Evolutionary conservation across 2,888 invertebrate genomes (phyloP), one percentile per base, ranked within the genome.

Genomic region (Leucozona laternaria): DNA sequence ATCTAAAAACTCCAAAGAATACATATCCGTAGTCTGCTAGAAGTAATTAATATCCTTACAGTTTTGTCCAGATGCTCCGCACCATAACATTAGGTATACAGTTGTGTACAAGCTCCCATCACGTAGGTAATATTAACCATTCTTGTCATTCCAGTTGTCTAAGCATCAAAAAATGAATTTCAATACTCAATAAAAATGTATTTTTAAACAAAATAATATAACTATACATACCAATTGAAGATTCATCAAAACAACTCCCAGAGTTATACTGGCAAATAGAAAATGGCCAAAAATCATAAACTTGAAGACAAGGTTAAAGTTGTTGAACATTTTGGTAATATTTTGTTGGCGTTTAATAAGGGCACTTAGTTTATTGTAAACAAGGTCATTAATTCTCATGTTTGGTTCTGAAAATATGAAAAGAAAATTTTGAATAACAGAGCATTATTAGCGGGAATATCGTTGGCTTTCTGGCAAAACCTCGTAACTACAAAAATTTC

Each of bases 231-330:
- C 77, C 48, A 68, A 68, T 31, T n/a, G 7, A 10, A 77, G n/a
- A 48, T 68, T 66, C 31, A 77, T 17, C n/a, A 68, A 20, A 37
- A 68, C 58, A 13, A 68, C 22, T 17, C 68, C 77, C 68, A 77
- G 2, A 0, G 1, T 48, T 13, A 77, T 58, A 37, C 55, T 55
- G 11, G 68, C 77, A 58, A 58, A 77, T 17, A 77, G 20, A 58
- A 68, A 48, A 25, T 77, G 68, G 1, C 1, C 25, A 31, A 77
- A 58, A 25, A 77, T 37, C 13, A 77, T 77, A 37, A 48, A 28
- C 7, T 48, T 77, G 20, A 68, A 77, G 4, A 77, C 13, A 11
- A 17, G 13, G n/a, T 58, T 68, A 13, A 77, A 37, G 8, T 15
- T 48, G 1, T 37, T n/a, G 15, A 48, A 48, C 37, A 77, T 77